Base-by-base conservation (phyloP, 2,797 vertebrate genomes). In the Chaenodraco wilsoni region DNA sequence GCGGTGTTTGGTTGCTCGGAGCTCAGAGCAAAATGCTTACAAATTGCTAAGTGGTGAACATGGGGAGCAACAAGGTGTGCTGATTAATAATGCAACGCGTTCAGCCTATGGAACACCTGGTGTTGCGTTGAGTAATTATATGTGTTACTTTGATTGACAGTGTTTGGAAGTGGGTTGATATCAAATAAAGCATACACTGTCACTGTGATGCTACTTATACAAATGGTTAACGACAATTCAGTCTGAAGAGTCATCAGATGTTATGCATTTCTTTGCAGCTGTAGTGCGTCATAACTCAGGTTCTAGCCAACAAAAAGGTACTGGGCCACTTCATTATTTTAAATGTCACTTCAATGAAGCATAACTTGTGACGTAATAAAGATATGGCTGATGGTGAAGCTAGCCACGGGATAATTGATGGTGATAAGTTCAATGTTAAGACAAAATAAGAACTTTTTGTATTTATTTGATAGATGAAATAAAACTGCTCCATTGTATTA, bases 21-120 rank as follows among this genome's bases (percentile, higher is more conserved):
- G 86, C 83, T 50, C 57, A n/a, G 31, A 87, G 86, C 83, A 88
- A 91, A 93, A 88, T 86, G 81, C 84, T 90, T 89, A 88, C 91
- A 93, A 89, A 91, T 87, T 82, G 78, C 80, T 81, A 85, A 84
- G 86, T 75, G 86, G 79, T 74, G 79, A 88, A 89, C 91, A 87
- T 50, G 65, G 79, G 62, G 59, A 62, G 58, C 78, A 87, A 87
- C 87, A 88, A 68, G 79, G 59, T 57, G 13, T 17, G 0, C 54
- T 87, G 72, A 86, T 92, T 69, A 94, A 93, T 91, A 88, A 93
- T 94, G 85, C 71, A 91, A 31, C 46, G 63, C 44, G 19, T 48
- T 80, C 62, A 69, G 78, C 74, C 72, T 87, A 86, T 91, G 69
- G 84, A 87, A 84, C 86, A 84, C 83, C 85, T 87, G 84, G 55